Evolutionary conservation across 2,797 vertebrate genomes (phyloP).

Genomic region (Lithobates sylvaticus): DNA sequence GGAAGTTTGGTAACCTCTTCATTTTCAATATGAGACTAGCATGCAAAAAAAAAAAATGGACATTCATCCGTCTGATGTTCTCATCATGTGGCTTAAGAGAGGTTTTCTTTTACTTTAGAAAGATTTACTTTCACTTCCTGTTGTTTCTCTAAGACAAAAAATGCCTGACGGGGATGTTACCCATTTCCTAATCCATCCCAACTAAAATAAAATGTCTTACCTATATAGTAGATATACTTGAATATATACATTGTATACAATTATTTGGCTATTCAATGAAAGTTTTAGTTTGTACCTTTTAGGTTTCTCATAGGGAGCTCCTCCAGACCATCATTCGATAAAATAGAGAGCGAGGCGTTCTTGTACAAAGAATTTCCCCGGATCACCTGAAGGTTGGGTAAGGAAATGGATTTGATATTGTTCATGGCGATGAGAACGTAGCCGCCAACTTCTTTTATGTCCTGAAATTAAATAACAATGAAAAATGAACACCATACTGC

Average conservation of each 20-base stretch:
- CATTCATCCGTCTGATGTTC: too few relatives aligned
- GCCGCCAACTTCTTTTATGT: constrained; percentile 94
- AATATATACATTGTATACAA: background rate
- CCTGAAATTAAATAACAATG: constrained; percentile 72
- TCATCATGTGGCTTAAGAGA: too few relatives aligned
- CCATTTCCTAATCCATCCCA: too few relatives aligned
- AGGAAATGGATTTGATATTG: constrained; percentile 82
- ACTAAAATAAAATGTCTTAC: too few relatives aligned
- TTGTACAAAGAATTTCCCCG: constrained; percentile 89
- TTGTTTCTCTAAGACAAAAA: too few relatives aligned
- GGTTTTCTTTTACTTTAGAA: too few relatives aligned
- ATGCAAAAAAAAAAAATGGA: too few relatives aligned
- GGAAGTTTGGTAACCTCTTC: too few relatives aligned
- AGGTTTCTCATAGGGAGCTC: constrained; percentile 85
- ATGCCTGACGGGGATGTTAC: too few relatives aligned
- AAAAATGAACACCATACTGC: background rate
- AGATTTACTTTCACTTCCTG: too few relatives aligned
- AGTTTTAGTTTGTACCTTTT: constrained; percentile 79
- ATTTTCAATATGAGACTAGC: too few relatives aligned
- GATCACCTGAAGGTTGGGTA: constrained; percentile 93
- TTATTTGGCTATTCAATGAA: background rate
- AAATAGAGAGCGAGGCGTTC: constrained; percentile 79
- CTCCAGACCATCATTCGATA: constrained; percentile 82
- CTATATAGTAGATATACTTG: too few relatives aligned
- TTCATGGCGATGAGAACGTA: constrained; percentile 93